Evolutionary conservation across 1,140 invertebrate species (phyloP), one percentile per base, ranked within the genome.

Genomic region (Delia radicum): DNA sequence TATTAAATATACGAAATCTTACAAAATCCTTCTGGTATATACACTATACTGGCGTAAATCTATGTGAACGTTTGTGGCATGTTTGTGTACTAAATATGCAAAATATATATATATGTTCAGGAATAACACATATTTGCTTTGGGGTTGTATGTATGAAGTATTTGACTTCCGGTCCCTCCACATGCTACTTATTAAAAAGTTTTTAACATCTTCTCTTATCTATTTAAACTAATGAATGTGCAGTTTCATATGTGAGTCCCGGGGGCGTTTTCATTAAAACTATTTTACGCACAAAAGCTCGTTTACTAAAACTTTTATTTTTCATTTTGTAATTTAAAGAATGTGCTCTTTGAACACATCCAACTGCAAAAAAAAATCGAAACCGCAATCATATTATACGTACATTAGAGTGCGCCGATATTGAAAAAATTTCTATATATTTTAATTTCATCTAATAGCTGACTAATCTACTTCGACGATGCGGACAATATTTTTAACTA

Each of bases 231-330:
- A 46, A 28, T 55, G 37, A 55, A 48, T 55, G 28, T 28, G 46
- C n/a, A 73, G 29, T 15, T 73, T 2, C n/a, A 28, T 73, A 46
- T 69, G 65, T 69, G 29, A 10, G 18, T 69, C 65, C 65, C 65
- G 29, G 29, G 65, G 65, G 65, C 65, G 71, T 73, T 73, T 73
- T 73, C 37, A 28, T 48, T 73, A 27, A 73, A 73, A 73, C 71
- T 73, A 73, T 73, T 73, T 73, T 73, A 48, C 46, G 37, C 37
- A 73, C 27, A 48, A 73, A 73, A 73, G 37, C 37, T 73, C 37
- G 24, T 55, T 48, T 73, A 73, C 63, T 67, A 29, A 67, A n/a
- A 28, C n/a, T 29, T 1, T 69, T 69, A 33, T 33, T 69, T 69
- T 12, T 69, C 37, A n/a, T 37, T 21, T 37, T 55, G 48, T 27